Conservation (phyloP, 2,113 vertebrate genomes). For the Furnarius figulus region DNA sequence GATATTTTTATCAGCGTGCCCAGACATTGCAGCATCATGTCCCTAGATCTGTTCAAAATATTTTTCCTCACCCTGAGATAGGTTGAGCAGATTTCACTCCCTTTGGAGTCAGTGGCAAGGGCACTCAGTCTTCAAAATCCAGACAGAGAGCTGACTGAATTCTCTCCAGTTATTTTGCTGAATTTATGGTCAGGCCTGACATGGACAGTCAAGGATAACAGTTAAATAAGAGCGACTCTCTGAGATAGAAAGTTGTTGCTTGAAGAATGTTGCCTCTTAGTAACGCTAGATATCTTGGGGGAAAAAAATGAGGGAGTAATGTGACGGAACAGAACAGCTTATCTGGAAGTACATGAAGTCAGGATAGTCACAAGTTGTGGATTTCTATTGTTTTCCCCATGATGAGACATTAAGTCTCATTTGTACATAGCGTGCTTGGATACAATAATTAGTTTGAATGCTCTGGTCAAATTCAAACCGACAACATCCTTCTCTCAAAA, state of each 20-base stretch:
- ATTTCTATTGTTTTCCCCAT: not conserved
- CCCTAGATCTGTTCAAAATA: slow-evolving; percentile 22
- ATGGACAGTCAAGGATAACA: not conserved
- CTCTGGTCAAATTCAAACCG: not conserved
- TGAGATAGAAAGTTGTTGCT: not conserved
- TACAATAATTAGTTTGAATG: not conserved
- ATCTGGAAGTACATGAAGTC: not conserved
- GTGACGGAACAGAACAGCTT: not conserved
- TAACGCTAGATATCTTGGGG: not conserved
- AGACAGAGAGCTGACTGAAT: not conserved
- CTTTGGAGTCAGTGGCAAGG: slow-evolving; percentile 11
- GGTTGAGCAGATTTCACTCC: not conserved
- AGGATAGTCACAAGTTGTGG: not conserved
- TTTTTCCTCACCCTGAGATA: slow-evolving; percentile 31
- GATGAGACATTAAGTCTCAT: not conserved
- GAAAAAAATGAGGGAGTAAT: not conserved
- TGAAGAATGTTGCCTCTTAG: not conserved
- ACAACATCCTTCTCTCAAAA: not conserved
- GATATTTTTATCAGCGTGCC: slow-evolving; percentile 31
- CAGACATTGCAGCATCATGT: not conserved
- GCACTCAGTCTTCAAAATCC: not conserved
- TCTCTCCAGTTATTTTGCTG: not conserved
- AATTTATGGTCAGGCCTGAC: not conserved
- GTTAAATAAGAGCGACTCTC: not conserved
- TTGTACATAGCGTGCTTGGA: not conserved